These are phyloP conservation scores for Monochamus alternatus DNA, from an alignment of 2,888 invertebrate genomes.

Conservation along the genomic window DNA sequence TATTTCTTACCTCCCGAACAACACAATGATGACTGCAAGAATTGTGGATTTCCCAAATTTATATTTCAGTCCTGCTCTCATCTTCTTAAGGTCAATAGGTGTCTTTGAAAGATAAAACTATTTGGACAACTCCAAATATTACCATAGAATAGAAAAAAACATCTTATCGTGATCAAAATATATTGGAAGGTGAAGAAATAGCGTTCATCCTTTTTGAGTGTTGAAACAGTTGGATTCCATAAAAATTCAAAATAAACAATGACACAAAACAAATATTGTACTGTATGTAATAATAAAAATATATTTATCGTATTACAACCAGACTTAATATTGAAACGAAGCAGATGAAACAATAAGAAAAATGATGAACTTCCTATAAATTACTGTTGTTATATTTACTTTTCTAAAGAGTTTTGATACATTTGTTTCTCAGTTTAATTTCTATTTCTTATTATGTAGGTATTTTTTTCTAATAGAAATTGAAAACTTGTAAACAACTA, in stretches of 20 bases:
- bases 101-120: slow-evolving; percentile 4
- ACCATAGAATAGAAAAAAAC: slow-evolving; percentile 4
- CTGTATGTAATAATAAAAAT: too few relatives aligned
- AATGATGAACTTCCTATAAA: too few relatives aligned
- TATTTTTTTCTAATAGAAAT: too few relatives aligned
- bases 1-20: slow-evolving; percentile 17
- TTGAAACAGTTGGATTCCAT: not conserved
- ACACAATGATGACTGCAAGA: slow-evolving; percentile 10
- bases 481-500: too few relatives aligned
- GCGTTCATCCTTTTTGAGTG: slow-evolving; percentile 8
- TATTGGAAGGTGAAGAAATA: slow-evolving; percentile 10
- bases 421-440: too few relatives aligned
- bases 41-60: not conserved
- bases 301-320: too few relatives aligned
- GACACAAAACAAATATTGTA: too few relatives aligned
- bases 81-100: not conserved
- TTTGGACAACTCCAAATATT: slow-evolving; percentile 3
- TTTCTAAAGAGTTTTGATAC: too few relatives aligned
- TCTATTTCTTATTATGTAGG: too few relatives aligned
- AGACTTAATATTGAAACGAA: too few relatives aligned
- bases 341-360: too few relatives aligned
- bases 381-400: too few relatives aligned
- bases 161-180: not conserved
- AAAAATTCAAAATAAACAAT: not conserved
- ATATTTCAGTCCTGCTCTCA: not conserved